Evolutionary conservation across 2,113 vertebrate genomes (phyloP).

Genomic region (Rhinoderma darwinii): DNA sequence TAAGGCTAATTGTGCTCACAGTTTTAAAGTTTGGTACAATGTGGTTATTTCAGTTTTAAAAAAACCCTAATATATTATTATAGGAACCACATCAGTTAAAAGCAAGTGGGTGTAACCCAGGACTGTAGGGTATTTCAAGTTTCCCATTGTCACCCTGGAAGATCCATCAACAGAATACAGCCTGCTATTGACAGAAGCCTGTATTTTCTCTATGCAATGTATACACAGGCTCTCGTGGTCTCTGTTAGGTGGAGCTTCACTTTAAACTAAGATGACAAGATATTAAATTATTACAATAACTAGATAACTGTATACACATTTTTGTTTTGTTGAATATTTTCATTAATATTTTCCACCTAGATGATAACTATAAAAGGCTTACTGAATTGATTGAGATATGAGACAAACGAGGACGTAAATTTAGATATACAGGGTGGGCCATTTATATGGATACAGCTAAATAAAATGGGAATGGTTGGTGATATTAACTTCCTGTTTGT

Average conservation of each 20-base stretch:
- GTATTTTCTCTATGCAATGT: conserved; percentile 5
- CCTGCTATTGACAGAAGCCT: background rate
- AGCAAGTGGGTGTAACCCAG: background rate
- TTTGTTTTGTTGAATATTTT: background rate
- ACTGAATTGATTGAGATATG: background rate
- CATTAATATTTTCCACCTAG: background rate
- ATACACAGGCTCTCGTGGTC: background rate
- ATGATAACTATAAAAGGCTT: background rate
- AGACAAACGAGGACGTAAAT: background rate
- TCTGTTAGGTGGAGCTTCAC: background rate
- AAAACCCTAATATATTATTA: background rate
- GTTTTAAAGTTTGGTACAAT: background rate
- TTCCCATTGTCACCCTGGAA: background rate
- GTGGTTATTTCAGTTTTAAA: background rate
- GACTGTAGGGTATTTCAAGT: background rate
- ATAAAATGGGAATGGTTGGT: too few relatives aligned
- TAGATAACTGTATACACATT: background rate
- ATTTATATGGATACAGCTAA: too few relatives aligned
- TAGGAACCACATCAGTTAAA: background rate
- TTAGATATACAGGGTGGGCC: too few relatives aligned
- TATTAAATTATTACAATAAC: background rate
- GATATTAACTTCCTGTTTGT: too few relatives aligned
- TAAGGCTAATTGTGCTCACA: background rate
- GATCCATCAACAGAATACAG: background rate
- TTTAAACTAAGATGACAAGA: background rate